A percentile compares a stretch with the other conserved stretches of the same genome.
These are phyloP conservation scores for Idaea biselata DNA, from an alignment of 2,888 invertebrate genomes.

Conservation along the genomic window DNA sequence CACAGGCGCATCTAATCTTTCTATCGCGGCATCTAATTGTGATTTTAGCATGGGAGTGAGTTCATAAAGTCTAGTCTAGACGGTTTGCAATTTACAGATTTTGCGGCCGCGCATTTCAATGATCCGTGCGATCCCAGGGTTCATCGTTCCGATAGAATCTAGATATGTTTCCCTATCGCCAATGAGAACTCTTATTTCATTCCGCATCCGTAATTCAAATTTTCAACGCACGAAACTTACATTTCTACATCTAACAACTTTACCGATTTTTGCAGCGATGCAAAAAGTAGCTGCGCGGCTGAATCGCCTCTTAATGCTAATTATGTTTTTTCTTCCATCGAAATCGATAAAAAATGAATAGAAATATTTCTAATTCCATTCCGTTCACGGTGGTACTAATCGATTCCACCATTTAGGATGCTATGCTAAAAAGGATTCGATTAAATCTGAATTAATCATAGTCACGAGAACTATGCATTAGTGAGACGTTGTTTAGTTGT, in stretches of 20 bases:
- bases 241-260: conserved; percentile 43
- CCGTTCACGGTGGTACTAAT: conserved; percentile 50
- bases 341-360: conserved; percentile 33
- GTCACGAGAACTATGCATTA: conserved; percentile 27
- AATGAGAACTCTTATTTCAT: neutral
- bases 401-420: conserved; percentile 13
- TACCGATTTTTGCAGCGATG: conserved; percentile 63
- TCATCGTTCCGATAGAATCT: conserved; percentile 66
- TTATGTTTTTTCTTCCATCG: conserved; percentile 35
- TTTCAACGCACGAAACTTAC: conserved; percentile 64
- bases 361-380: conserved; percentile 50
- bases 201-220: conserved; percentile 61
- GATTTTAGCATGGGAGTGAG: conserved; percentile 53
- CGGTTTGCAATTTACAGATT: conserved; percentile 70
- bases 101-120: conserved; percentile 72
- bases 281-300: conserved; percentile 55
- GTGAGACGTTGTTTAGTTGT: conserved; percentile 14
- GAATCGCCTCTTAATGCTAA: conserved; percentile 56
- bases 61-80: conserved; percentile 73
- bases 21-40: conserved; percentile 42
- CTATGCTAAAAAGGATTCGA: conserved; percentile 19
- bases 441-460: conserved; percentile 21
- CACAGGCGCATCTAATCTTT: conserved; percentile 60
- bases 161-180: conserved; percentile 22
- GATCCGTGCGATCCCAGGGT: conserved; percentile 64